Evolutionary conservation across 2,888 invertebrate species (phyloP).

Genomic region (Glaucopsyche alexis): DNA sequence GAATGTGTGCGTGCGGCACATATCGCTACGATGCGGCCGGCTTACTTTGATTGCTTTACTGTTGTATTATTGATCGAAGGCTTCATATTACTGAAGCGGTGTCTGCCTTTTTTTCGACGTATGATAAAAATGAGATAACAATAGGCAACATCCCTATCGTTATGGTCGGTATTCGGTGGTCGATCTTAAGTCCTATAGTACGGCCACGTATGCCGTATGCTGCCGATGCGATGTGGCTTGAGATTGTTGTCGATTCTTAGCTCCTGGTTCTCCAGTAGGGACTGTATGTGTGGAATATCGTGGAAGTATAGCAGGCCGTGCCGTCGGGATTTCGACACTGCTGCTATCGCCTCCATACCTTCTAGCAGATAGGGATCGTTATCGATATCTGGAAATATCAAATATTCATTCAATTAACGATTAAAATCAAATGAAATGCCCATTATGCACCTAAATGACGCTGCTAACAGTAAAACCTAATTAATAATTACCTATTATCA

Average conservation of each 20-base stretch:
- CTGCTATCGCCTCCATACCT: slow-evolving; percentile 79
- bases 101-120: too few relatives aligned
- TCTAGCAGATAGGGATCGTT: slow-evolving; percentile 81
- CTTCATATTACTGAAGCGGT: too few relatives aligned
- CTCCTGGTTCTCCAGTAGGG: slow-evolving; percentile 81
- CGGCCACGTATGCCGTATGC: slow-evolving; percentile 81
- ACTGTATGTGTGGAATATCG: slow-evolving; percentile 82
- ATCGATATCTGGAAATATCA: slow-evolving; percentile 34
- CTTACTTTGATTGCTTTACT: too few relatives aligned
- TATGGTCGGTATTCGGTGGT: slow-evolving; percentile 36
- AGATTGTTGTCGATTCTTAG: slow-evolving; percentile 80
- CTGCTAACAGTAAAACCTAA: not conserved
- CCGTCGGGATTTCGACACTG: slow-evolving; percentile 74
- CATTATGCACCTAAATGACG: not conserved
- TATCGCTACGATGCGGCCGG: too few relatives aligned
- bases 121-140: too few relatives aligned
- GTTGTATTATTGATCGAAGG: too few relatives aligned
- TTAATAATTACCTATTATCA: not conserved
- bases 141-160: too few relatives aligned
- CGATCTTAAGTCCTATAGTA: slow-evolving; percentile 71
- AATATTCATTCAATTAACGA: not conserved
- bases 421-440: not conserved
- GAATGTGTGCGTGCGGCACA: too few relatives aligned
- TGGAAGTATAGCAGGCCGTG: slow-evolving; percentile 82
- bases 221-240: slow-evolving; percentile 80